Evolutionary conservation across 92 coral and sea anemone species (phyloP), one percentile per base, ranked within the genome.

Genomic region (Epizoanthus fatuus): DNA sequence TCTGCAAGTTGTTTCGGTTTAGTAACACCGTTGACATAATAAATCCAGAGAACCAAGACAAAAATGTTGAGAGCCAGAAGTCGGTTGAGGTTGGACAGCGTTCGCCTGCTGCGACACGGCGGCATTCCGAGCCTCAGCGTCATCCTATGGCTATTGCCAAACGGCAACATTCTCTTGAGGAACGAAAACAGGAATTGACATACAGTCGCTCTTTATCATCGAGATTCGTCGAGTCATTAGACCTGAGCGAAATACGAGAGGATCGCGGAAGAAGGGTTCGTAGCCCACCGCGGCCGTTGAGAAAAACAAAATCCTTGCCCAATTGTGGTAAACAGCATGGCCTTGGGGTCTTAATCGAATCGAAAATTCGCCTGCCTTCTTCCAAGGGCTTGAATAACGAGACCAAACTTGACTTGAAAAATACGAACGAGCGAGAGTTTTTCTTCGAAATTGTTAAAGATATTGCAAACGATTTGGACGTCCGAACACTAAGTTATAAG

Each of bases 401-500:
- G 74, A 88, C 95, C 74, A 97, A 97, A 84, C 87, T 97, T 29
- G 98, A 93, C 69, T 84, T 97, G 58, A 97, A 97, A 80, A 95
- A 94, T 89, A 97, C 92, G 75, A 95, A 97, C 72, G 99, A 97
- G 83, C 86, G 90, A 59, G 97, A 97, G 76, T 97, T 97, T 84
- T 97, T 97, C 93, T 97, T 95, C 88, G 99, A 97, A 88, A 97
- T 97, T 55, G 98, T 97, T 39, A 93, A 95, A 88, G 99, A 97
- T 81, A 97, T 97, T 62, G 99, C 99, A 57, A 97, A 97, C 84
- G 98, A 97, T 88, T 81, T 97, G 76, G 96, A 97, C 82, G 84
- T 97, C 35, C 93, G 92, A 74, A 95, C 99, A 17, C 92, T 97
- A 86, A 97, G 99, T 75, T 97, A 97, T 90, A 97, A 97, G 91